A percentile compares a stretch with the other conserved stretches of the same genome.
Conservation (phyloP, 2,113 vertebrate genomes). For the Ploceus nigricollis region DNA sequence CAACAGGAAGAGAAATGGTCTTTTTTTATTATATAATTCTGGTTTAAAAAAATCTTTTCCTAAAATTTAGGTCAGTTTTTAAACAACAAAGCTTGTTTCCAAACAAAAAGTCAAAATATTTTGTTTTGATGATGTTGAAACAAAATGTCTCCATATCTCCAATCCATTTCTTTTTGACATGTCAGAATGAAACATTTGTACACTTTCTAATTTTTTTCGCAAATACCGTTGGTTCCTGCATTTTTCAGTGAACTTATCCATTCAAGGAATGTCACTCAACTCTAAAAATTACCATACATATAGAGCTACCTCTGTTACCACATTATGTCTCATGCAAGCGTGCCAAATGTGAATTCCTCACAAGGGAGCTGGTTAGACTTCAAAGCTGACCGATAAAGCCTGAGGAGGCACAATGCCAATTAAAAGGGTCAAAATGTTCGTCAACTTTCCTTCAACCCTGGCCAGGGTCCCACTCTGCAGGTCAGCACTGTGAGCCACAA, state of each 20-base stretch:
- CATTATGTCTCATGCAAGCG: conserved; percentile 29
- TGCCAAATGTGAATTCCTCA: conserved; percentile 40
- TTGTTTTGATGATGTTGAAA: conserved; percentile 11
- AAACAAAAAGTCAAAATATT: conserved; percentile 66
- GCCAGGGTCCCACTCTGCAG: not conserved
- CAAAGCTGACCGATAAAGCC: conserved; percentile 38
- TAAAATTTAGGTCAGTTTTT: conserved; percentile 49
- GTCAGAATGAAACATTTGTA: conserved; percentile 53
- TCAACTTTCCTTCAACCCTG: not conserved
- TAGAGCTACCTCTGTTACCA: conserved; percentile 50
- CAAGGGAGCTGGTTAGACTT: conserved; percentile 10
- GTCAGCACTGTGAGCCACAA: fast-evolving
- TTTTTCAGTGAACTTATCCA: conserved; percentile 54
- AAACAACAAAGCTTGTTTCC: conserved; percentile 40
- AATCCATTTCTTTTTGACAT: conserved; percentile 36
- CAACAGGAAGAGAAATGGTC: not conserved
- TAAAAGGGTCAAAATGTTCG: not conserved
- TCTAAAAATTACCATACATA: conserved; percentile 58
- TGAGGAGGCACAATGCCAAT: not conserved
- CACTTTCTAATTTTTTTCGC: conserved; percentile 51
- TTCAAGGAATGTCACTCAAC: conserved; percentile 52
- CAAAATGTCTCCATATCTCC: not conserved
- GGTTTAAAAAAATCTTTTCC: not conserved
- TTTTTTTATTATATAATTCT: not conserved
- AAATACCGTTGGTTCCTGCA: conserved; percentile 47